These are phyloP conservation scores for Plusia festucae DNA, from an alignment of 2,888 invertebrate genomes.

Conservation along the genomic window DNA sequence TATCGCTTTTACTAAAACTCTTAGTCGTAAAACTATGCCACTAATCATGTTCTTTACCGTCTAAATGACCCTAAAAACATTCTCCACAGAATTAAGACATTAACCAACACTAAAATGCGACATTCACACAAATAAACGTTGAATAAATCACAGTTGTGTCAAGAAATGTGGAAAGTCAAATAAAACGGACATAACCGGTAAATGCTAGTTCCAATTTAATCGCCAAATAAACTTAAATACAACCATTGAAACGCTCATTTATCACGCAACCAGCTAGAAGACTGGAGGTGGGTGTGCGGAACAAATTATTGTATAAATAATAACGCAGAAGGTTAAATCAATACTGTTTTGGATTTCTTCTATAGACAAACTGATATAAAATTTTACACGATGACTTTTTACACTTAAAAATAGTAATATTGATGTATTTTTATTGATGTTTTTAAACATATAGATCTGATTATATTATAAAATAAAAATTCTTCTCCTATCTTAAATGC, in stretches of 20 bases:
- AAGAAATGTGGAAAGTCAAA: slow-evolving; percentile 19
- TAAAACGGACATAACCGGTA: slow-evolving; percentile 16
- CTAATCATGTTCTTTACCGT: background rate
- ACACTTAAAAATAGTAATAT: too few species aligned
- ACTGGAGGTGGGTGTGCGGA: slow-evolving; percentile 26
- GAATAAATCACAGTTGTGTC: slow-evolving; percentile 5
- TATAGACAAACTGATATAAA: background rate
- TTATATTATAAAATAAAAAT: too few species aligned
- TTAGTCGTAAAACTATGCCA: background rate
- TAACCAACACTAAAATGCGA: slow-evolving; percentile 1
- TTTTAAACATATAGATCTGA: too few species aligned
- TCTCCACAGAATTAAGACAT: background rate
- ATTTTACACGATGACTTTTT: too few species aligned
- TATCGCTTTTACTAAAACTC: background rate
- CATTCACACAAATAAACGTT: slow-evolving; percentile 14
- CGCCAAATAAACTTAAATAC: slow-evolving; percentile 37
- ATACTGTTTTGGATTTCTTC: background rate
- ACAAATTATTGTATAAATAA: slow-evolving; percentile 12
- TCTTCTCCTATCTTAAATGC: too few species aligned
- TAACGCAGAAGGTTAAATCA: background rate
- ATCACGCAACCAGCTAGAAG: slow-evolving; percentile 45
- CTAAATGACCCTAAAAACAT: background rate
- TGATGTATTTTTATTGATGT: too few species aligned
- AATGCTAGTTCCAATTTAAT: slow-evolving; percentile 39
- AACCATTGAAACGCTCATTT: slow-evolving; percentile 41